Evolutionary conservation across 2,113 vertebrate species (phyloP).

Genomic region (Catharus minimus): DNA sequence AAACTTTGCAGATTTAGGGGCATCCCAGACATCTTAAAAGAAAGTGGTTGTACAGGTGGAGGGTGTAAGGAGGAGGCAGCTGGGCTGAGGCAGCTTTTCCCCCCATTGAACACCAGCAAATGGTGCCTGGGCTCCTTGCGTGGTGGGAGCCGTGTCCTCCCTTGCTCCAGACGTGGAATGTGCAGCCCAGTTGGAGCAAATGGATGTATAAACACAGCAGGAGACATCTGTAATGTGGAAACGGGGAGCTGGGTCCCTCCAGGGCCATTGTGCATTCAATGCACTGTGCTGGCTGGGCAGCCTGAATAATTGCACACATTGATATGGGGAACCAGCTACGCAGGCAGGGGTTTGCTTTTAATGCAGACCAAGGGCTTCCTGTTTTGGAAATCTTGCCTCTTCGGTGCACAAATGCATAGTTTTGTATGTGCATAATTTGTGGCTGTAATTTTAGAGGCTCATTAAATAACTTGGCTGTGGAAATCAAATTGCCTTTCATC

Average conservation of each 20-base stretch:
- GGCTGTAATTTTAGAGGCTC: conserved; percentile 70
- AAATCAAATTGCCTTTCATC: conserved; percentile 69
- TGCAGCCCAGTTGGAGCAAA: neutral
- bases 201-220: neutral
- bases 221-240: neutral
- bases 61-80: neutral
- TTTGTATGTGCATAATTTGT: conserved; percentile 71
- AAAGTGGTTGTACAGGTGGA: neutral
- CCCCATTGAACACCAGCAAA: neutral
- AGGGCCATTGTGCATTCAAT: conserved; percentile 40
- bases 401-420: conserved; percentile 62
- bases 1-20: neutral
- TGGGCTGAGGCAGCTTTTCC: neutral
- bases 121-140: accelerated
- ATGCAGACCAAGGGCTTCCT: conserved; percentile 55
- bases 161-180: neutral
- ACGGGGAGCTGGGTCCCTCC: neutral
- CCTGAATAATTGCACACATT: conserved; percentile 34
- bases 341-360: conserved; percentile 56
- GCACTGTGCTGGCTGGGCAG: neutral
- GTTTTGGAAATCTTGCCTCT: conserved; percentile 66
- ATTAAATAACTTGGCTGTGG: conserved; percentile 71
- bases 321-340: conserved; percentile 2
- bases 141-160: neutral
- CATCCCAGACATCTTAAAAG: neutral